phyloP scores from a whole-genome alignment of 2,888 invertebrate species.

The Drosophila lutescens region DNA sequence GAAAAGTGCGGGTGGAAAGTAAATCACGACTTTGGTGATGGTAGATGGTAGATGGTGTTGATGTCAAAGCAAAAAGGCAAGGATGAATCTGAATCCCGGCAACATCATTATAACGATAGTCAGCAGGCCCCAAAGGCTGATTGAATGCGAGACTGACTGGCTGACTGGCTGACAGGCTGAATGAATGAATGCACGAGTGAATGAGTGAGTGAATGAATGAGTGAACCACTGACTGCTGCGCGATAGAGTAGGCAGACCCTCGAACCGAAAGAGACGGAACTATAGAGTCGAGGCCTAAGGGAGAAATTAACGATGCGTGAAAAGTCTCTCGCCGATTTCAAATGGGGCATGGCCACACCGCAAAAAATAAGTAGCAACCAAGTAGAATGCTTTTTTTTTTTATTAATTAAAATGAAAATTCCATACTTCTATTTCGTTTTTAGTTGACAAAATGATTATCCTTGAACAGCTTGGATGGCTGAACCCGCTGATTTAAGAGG shows the following conservation, averaged over 20 bases:
- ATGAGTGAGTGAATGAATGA: conserved; percentile 3
- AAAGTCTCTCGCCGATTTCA: conserved; percentile 64
- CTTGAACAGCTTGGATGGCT: no score
- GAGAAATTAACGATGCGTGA: conserved; percentile 80
- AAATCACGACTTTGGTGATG: conserved; percentile 37
- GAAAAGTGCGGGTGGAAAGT: conserved; percentile 25
- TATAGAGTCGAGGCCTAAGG: conserved; percentile 60
- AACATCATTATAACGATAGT: conserved; percentile 72
- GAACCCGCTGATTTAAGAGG: neutral
- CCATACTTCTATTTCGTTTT: no score
- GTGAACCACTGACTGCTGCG: conserved; percentile 4
- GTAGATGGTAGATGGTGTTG: conserved; percentile 49
- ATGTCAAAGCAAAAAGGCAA: conserved; percentile 72
- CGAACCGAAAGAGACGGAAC: conserved; percentile 8
- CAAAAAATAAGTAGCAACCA: neutral
- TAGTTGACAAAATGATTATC: no score
- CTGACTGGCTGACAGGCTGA: conserved; percentile 31
- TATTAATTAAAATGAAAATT: no score
- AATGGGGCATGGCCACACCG: conserved; percentile 29
- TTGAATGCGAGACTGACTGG: conserved; percentile 71
- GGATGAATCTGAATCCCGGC: conserved; percentile 41
- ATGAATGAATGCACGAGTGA: conserved; percentile 33
- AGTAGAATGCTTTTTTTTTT: no score
- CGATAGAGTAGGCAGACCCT: neutral
- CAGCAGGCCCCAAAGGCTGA: conserved; percentile 61